Evolutionary conservation across 2,113 vertebrate genomes (phyloP).

Genomic region (Silurus glanis): DNA sequence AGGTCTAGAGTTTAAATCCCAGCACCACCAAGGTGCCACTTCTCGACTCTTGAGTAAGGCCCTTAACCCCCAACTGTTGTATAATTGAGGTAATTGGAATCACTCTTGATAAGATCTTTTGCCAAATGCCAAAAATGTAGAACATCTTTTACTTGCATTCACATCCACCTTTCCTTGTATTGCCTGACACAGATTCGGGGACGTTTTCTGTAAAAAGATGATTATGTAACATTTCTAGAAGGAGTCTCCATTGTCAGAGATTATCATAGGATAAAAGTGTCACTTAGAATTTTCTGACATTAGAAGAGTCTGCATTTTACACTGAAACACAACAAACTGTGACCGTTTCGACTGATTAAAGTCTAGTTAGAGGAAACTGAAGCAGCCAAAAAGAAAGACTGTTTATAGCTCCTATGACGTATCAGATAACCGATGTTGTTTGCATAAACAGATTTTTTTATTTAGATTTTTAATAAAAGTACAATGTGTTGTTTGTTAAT

Average conservation of each 20-base stretch:
- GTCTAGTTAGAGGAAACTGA: neutral
- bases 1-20: too few relatives aligned
- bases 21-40: too few relatives aligned
- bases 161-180: too few relatives aligned
- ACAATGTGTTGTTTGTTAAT: neutral
- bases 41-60: too few relatives aligned
- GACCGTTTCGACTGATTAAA: neutral
- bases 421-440: neutral
- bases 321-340: neutral
- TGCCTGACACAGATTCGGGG: neutral
- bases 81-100: too few relatives aligned
- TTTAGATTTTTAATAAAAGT: neutral
- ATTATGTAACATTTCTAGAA: neutral
- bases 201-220: neutral
- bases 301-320: neutral
- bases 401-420: neutral
- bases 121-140: too few relatives aligned
- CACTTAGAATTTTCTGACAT: neutral
- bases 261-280: neutral
- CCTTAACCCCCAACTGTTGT: too few relatives aligned
- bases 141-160: too few relatives aligned
- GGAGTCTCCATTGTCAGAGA: neutral
- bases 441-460: neutral
- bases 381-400: neutral
- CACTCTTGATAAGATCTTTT: too few relatives aligned